Evolutionary conservation across 2,113 vertebrate genomes (phyloP), one percentile per base, ranked within the genome.

Genomic region (Macroglossus sobrinus): DNA sequence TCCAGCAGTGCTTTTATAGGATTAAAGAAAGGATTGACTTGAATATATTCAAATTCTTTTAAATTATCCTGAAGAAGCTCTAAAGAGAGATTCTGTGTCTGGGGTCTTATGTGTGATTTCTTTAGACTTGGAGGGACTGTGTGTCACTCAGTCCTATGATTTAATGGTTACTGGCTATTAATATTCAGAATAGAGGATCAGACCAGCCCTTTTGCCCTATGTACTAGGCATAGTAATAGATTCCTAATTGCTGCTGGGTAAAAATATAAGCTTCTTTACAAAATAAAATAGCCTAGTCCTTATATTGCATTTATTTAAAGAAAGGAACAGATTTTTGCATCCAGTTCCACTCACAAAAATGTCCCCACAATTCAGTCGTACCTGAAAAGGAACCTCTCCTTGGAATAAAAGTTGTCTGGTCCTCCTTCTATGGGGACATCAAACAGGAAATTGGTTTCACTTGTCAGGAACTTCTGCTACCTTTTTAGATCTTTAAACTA

Each of bases 201-300:
- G 35, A 13, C 43, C 76, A 89, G 53, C 15, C 47, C 30, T 13
- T 89, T 91, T 81, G 55, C 38, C 30, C 18, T 5, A 4, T 63
- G 82, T 26, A 79, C 45, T n/a, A 43, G 35, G 26, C 43, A 47
- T 71, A 43, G 57, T 93, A 79, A 80, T 85, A 84, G 50, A 40
- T 80, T 78, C 74, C 55, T 94, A 90, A 95, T 84, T 80, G 33
- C 74, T 91, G 50, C 81, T 69, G 66, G 45, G 63, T 89, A 96
- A 97, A 96, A 97, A 96, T 85, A 71, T n/a, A 90, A 96, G 72
- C 61, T 91, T 89, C 92, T 72, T 84, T 95, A 91, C 89, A 93
- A 94, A 97, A 84, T 88, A 64, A 96, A 96, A 93, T 76, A 93
- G 33, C 7, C 53, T 63, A 28, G 24, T 68, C 57, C 74, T 97